These are phyloP conservation scores for Esox masquinongy DNA, from an alignment of 2,797 vertebrate species.

Conservation along the genomic window DNA sequence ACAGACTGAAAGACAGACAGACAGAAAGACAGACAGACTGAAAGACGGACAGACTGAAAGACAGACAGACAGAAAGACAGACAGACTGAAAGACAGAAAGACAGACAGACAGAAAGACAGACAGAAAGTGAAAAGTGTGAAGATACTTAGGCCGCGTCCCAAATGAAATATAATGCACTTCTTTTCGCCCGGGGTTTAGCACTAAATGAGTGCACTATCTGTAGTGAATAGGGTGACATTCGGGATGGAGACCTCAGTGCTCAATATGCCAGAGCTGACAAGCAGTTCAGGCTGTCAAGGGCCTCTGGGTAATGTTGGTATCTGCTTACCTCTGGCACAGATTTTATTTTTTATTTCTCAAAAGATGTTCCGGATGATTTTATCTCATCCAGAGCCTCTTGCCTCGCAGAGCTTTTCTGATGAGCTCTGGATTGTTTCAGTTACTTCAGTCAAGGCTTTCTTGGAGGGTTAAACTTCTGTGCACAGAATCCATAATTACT, in stretches of 20 bases:
- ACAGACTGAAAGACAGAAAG: constrained; percentile 21
- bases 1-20: constrained; percentile 34
- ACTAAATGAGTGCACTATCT: not conserved
- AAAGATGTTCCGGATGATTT: constrained; percentile 35
- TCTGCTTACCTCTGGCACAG: constrained; percentile 35
- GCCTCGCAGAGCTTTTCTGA: constrained; percentile 1
- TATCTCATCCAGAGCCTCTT: constrained; percentile 35
- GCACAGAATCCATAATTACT: not conserved
- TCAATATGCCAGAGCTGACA: constrained; percentile 49
- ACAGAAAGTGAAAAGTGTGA: not conserved
- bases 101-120: too few relatives aligned
- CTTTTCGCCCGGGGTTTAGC: not conserved
- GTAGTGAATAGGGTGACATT: not conserved
- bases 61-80: constrained; percentile 40
- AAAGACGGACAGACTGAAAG: not conserved
- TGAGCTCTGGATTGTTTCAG: constrained; percentile 25
- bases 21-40: too few relatives aligned
- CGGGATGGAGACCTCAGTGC: constrained; percentile 40
- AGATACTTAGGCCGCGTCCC: not conserved
- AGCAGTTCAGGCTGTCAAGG: constrained; percentile 65
- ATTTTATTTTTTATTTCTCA: constrained; percentile 61
- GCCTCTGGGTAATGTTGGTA: constrained; percentile 46
- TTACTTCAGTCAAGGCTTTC: not conserved
- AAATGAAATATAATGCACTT: not conserved
- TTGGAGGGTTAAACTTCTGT: constrained; percentile 4